phyloP scores from a whole-genome alignment of 2,113 vertebrate genomes.

The Grammatotria lemairii region DNA sequence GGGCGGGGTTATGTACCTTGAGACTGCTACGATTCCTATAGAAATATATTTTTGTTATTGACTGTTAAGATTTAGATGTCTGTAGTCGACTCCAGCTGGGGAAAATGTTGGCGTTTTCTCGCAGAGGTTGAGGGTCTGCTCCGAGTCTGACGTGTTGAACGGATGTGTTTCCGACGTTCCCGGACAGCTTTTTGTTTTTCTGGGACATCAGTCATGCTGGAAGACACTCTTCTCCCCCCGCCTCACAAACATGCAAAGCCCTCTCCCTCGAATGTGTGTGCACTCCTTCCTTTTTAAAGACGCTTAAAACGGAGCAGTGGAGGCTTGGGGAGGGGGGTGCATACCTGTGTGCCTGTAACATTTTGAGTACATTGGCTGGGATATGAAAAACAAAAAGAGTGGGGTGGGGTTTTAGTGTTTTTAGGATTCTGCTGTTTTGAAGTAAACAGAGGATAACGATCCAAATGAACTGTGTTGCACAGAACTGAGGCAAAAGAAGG shows the following conservation, averaged over 20 bases:
- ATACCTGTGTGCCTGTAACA: slow-evolving; percentile 64
- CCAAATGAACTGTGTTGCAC: slow-evolving; percentile 76
- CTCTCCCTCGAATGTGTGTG: slow-evolving; percentile 65
- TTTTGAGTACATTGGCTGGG: slow-evolving; percentile 56
- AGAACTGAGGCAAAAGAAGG: slow-evolving; percentile 64
- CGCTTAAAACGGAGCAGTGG: slow-evolving; percentile 53
- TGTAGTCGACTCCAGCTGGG: slow-evolving; percentile 33
- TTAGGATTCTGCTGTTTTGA: slow-evolving; percentile 71
- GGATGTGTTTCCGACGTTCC: slow-evolving; percentile 29
- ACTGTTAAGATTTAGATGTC: slow-evolving; percentile 45
- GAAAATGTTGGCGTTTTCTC: slow-evolving; percentile 60
- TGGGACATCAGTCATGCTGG: slow-evolving; percentile 36
- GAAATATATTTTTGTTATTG: slow-evolving; percentile 96
- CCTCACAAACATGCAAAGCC: slow-evolving; percentile 46
- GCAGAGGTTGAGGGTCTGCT: slow-evolving; percentile 30
- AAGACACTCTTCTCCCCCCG: slow-evolving; percentile 1
- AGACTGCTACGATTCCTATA: slow-evolving; percentile 86
- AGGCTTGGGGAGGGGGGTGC: slow-evolving; percentile 55
- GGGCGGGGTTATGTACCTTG: slow-evolving; percentile 59
- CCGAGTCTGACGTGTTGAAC: slow-evolving; percentile 6
- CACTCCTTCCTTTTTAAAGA: slow-evolving; percentile 63
- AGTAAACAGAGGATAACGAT: slow-evolving; percentile 72
- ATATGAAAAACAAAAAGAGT: slow-evolving; percentile 9
- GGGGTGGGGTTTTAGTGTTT: slow-evolving; percentile 60
- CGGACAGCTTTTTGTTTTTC: slow-evolving; percentile 18